phyloP scores from a whole-genome alignment of 1,140 invertebrate species.

The Drosophila saltans region DNA sequence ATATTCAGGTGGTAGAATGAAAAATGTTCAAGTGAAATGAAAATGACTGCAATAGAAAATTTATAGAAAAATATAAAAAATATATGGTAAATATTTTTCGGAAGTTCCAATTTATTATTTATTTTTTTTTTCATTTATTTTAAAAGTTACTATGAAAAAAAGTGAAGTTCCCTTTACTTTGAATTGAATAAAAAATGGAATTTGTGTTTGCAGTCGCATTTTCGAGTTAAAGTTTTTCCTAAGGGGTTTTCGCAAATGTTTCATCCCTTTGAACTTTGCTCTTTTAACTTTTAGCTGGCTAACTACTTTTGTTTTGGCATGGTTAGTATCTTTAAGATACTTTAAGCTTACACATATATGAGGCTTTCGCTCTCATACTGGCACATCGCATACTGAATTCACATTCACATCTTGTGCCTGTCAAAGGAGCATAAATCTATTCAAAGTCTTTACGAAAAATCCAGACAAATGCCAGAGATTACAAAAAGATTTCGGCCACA shows the following conservation, averaged over 20 bases:
- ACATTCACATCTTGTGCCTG: constrained; percentile 76
- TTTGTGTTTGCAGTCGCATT: neutral
- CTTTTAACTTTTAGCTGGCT: constrained; percentile 8
- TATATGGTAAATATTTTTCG: too few relatives aligned
- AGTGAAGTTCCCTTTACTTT: too few relatives aligned
- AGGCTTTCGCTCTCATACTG: constrained; percentile 27
- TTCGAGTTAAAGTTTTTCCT: neutral
- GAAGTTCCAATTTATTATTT: neutral
- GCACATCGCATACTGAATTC: constrained; percentile 34
- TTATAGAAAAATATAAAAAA: too few relatives aligned
- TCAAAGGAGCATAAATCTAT: constrained; percentile 80
- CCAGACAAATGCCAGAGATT: constrained; percentile 82
- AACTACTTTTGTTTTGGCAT: constrained; percentile 40
- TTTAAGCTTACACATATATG: constrained; percentile 53
- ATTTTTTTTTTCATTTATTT: too few relatives aligned
- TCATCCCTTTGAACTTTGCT: constrained; percentile 8
- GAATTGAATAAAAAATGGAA: too few relatives aligned
- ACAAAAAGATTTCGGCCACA: constrained; percentile 81
- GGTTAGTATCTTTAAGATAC: constrained; percentile 65
- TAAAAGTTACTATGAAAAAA: too few relatives aligned
- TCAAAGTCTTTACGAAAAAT: constrained; percentile 80
- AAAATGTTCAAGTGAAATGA: constrained; percentile 8
- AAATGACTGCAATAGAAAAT: neutral
- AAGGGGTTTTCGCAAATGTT: neutral
- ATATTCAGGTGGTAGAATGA: constrained; percentile 5